Evolutionary conservation across 1,140 invertebrate species (phyloP).

Genomic region (Gryllus bimaculatus): DNA sequence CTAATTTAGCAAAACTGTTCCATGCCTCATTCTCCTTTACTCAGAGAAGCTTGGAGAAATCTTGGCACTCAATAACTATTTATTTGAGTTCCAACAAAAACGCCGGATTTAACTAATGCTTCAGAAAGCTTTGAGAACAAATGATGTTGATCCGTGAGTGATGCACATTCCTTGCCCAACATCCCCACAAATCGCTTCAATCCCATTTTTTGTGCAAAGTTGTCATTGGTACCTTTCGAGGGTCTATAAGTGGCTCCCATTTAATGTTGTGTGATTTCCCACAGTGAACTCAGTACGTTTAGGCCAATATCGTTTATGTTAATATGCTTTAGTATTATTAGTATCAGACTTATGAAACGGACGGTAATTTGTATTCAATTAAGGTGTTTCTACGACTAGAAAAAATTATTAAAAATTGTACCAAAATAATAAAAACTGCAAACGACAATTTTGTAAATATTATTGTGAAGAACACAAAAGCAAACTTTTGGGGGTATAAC

Average conservation of each 20-base stretch:
- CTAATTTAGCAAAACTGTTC: background rate
- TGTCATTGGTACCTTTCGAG: background rate
- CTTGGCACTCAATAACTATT: background rate
- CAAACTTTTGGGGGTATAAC: too few species aligned
- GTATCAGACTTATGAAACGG: too few species aligned
- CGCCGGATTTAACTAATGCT: background rate
- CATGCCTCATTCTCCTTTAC: background rate
- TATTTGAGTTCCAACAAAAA: background rate
- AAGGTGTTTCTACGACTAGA: too few species aligned
- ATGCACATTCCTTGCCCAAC: background rate
- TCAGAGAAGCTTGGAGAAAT: background rate
- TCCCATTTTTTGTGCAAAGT: background rate
- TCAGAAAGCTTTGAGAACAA: background rate
- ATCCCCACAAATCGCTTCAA: background rate
- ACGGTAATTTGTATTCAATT: too few species aligned
- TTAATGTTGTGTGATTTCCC: background rate
- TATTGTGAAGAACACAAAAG: too few species aligned
- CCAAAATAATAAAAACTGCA: too few species aligned
- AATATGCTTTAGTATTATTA: too few species aligned
- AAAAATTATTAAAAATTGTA: too few species aligned
- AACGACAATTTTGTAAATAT: too few species aligned
- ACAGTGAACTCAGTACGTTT: too few species aligned
- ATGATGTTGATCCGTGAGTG: background rate
- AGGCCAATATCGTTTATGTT: too few species aligned
- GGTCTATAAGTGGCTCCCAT: background rate